Evolutionary conservation across 2,888 invertebrate genomes (phyloP).

Genomic region (Dicyrtoma fusca): DNA sequence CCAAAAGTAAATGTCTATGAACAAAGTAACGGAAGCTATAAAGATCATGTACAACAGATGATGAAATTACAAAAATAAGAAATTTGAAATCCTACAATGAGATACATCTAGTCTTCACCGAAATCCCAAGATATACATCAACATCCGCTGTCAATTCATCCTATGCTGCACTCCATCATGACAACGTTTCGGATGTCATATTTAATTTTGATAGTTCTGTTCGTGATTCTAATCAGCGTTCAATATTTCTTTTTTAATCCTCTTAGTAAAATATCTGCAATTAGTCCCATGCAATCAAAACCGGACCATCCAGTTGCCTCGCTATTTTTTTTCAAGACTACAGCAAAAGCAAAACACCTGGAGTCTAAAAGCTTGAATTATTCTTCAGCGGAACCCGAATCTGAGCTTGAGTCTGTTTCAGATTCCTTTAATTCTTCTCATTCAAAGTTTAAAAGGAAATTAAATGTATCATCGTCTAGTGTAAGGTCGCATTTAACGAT

Average conservation of each 20-base stretch:
- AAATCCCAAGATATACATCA: neutral
- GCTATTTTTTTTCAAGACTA: constrained; percentile 31
- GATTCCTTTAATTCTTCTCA: neutral
- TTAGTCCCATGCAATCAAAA: constrained; percentile 9
- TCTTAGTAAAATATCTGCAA: constrained; percentile 9
- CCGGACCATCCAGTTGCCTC: constrained; percentile 10
- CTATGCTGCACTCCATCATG: constrained; percentile 10
- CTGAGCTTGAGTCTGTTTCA: neutral
- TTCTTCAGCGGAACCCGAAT: neutral
- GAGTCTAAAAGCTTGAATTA: neutral
- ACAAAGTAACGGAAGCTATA: too few relatives aligned
- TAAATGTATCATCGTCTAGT: neutral
- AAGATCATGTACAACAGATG: neutral
- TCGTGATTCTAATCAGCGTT: constrained; percentile 27
- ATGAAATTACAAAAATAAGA: neutral
- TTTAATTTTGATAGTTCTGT: constrained; percentile 23
- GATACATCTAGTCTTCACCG: neutral
- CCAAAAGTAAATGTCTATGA: too few relatives aligned
- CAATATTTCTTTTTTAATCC: constrained; percentile 37
- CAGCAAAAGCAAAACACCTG: too few relatives aligned
- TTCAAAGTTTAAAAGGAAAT: neutral
- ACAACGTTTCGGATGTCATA: constrained; percentile 11
- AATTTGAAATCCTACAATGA: neutral
- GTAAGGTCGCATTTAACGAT: neutral
- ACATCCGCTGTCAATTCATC: neutral